Evolutionary conservation across 2,113 vertebrate genomes (phyloP).

Genomic region (Pithys albifrons): DNA sequence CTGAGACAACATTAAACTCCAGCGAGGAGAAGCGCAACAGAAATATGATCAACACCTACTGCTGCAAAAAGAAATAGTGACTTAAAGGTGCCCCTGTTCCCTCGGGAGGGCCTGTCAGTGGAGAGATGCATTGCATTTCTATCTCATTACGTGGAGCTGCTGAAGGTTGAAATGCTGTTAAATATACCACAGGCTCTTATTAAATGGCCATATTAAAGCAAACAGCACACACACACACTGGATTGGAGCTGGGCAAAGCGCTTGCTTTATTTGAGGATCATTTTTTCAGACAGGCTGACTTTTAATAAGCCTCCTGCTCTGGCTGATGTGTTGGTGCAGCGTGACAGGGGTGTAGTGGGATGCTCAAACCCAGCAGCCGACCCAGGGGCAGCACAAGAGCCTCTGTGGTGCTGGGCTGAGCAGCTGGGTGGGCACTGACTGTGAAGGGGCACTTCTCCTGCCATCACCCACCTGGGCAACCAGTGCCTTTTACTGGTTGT

Average conservation of each 20-base stretch:
- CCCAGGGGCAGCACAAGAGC: background rate
- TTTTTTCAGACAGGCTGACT: conserved; percentile 44
- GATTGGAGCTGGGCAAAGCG: background rate
- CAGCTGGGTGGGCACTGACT: background rate
- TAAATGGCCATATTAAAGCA: conserved; percentile 16
- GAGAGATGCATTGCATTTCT: conserved; percentile 16
- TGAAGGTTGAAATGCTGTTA: conserved; percentile 35
- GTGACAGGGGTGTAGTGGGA: background rate
- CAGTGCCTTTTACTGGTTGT: background rate
- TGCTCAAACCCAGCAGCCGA: background rate
- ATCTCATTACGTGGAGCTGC: background rate
- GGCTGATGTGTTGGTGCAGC: background rate
- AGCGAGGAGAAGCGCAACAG: background rate
- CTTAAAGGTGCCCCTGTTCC: background rate
- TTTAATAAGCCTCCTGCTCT: conserved; percentile 20
- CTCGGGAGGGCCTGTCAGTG: background rate
- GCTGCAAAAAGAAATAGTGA: conserved; percentile 5
- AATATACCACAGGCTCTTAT: conserved; percentile 37
- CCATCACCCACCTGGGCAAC: background rate
- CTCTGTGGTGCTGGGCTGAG: background rate
- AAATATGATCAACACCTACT: conserved; percentile 5
- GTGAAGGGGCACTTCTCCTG: background rate
- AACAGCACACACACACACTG: background rate
- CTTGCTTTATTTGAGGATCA: conserved; percentile 14
- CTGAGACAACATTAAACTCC: conserved; percentile 8